Base-by-base conservation (phyloP, 1,140 invertebrate genomes). In the Sinonovacula constricta region DNA sequence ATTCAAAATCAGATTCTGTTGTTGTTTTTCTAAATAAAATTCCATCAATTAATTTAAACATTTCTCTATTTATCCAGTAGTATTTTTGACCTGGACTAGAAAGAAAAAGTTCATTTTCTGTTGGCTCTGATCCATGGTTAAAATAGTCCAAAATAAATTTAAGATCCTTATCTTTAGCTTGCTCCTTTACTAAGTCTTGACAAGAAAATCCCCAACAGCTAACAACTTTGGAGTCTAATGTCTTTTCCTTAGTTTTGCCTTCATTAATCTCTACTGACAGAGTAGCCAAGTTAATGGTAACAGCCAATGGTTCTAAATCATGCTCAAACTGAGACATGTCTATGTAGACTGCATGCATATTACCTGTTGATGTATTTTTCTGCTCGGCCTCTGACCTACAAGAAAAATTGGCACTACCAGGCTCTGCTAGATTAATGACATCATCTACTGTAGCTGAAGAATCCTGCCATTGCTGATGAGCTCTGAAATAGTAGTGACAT, bases 381-480 rank as follows among this genome's bases (percentile, higher is more conserved):
- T 10, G 34, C 3, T 12, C 14, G 15, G 14, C 5, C 3, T 4
- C 59, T 60, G 4, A 26, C 14, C 12, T 26, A 30, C 12, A 26
- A n/a, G 30, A 30, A 60, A 12, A 10, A 18, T 60, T 45, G 12
- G 14, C 26, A 34, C 14, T 28, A 36, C 59, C 12, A 31, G 15
- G n/a, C 14, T 14, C 24, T 4, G 24, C 39, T n/a, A 68, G 30
- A n/a, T 14, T 12, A n/a, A 56, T 56, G 3, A 53, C 67, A 24
- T 53, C 67, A 56, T 56, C 67, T n/a, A 69, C 67, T 5, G 26
- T 51, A 7, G 28, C 15, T 14, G 3, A 30, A 68, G 54, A 68
- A n/a, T 15, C 18, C 65, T 15, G 2, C 65, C 39, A 54, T 12
- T 18, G 39, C 4, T 53, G 15, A 53, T 68, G 49, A 28, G 28